Conservation (phyloP, 2,113 vertebrate genomes). For the Arenaria interpres region DNA sequence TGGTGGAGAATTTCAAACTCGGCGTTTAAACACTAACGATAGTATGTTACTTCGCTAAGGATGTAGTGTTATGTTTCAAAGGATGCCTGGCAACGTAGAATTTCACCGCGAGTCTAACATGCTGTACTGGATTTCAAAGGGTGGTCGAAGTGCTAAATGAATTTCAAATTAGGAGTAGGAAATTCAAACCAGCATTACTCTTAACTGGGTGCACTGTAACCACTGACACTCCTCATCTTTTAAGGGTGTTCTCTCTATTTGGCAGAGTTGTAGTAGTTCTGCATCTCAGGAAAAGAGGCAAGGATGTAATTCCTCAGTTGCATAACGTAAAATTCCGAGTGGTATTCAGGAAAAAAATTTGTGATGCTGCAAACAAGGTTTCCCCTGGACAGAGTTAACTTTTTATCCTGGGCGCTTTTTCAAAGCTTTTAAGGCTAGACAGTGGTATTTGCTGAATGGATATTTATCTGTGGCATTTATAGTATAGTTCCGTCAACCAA, state of each 20-base stretch:
- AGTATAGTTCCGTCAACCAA: background rate
- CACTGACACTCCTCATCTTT: background rate
- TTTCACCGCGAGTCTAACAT: background rate
- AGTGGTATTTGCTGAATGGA: background rate
- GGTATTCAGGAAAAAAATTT: background rate
- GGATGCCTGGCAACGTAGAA: conserved; percentile 21
- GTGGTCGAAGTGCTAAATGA: conserved; percentile 23
- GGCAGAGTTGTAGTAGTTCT: background rate
- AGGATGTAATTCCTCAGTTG: background rate
- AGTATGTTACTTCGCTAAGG: conserved; percentile 20
- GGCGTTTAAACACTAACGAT: background rate
- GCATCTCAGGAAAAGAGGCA: background rate
- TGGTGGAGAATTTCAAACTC: conserved; percentile 48
- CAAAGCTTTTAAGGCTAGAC: background rate
- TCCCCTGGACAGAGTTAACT: background rate
- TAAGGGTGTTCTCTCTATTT: background rate
- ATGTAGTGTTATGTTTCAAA: conserved; percentile 54
- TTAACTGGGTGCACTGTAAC: background rate
- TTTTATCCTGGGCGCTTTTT: background rate
- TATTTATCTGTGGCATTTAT: background rate
- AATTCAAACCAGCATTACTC: conserved; percentile 33
- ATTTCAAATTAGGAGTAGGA: conserved; percentile 45
- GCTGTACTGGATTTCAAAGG: conserved; percentile 57
- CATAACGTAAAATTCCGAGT: background rate
- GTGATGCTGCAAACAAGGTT: background rate